Conservation (phyloP, 1,140 invertebrate genomes). For the Caenorhabditis tropicalis region DNA sequence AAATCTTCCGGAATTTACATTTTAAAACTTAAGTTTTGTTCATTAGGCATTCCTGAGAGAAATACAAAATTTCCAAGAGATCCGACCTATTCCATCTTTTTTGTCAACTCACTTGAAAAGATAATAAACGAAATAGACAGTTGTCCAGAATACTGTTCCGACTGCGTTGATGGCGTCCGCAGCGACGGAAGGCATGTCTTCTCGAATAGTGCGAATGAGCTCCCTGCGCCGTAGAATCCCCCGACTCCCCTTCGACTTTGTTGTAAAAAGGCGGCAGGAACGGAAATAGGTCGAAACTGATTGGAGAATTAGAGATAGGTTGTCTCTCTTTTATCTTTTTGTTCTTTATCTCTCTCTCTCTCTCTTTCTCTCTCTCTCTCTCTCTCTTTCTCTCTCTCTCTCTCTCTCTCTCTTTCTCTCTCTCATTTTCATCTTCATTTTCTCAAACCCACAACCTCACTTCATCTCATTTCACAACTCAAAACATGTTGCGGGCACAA, state of each 20-base stretch:
- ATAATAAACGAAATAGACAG: slow-evolving; percentile 59
- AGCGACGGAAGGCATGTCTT: slow-evolving; percentile 24
- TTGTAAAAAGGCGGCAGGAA: slow-evolving; percentile 37
- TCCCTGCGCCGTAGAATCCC: slow-evolving; percentile 36
- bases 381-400: not conserved
- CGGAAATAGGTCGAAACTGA: slow-evolving; percentile 46
- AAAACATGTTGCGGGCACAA: slow-evolving; percentile 33
- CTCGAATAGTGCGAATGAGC: slow-evolving; percentile 37
- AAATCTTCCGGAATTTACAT: too few species aligned
- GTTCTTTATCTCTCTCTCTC: not conserved
- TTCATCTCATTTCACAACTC: slow-evolving; percentile 41
- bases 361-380: too few species aligned
- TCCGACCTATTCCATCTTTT: too few species aligned
- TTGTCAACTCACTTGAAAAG: slow-evolving; percentile 57
- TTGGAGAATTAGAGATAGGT: slow-evolving; percentile 40
- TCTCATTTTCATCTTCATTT: not conserved
- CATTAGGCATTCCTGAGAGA: too few species aligned
- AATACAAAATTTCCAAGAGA: too few species aligned
- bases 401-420: not conserved
- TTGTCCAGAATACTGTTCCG: slow-evolving; percentile 49
- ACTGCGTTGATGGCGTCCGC: slow-evolving; percentile 46
- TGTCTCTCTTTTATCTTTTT: not conserved
- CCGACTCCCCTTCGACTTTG: not conserved
- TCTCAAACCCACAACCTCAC: not conserved
- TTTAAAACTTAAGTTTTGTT: too few species aligned